Evolutionary conservation across 2,888 invertebrate species (phyloP), one percentile per base, ranked within the genome.

Genomic region (Mayetiola destructor): DNA sequence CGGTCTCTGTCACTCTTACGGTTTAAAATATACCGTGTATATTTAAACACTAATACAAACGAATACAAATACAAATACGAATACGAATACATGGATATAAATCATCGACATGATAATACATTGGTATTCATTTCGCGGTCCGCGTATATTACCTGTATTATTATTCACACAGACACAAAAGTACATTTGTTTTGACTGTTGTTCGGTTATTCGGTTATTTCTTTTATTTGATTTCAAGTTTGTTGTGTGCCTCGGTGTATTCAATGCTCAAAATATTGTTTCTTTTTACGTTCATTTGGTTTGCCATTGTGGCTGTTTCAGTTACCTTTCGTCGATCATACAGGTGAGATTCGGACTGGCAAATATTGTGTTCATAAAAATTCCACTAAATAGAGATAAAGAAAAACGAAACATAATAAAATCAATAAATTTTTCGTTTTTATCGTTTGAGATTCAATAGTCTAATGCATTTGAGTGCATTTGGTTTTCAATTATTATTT

Each of bases 251-350:
- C 48, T 48, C n/a, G n/a, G n/a, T n/a, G n/a, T n/a, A n/a, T n/a
- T n/a, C n/a, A n/a, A n/a, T n/a, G n/a, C n/a, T n/a, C n/a, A n/a
- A n/a, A n/a, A n/a, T n/a, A n/a, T n/a, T n/a, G n/a, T n/a, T n/a
- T n/a, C n/a, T n/a, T n/a, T n/a, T n/a, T n/a, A n/a, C n/a, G n/a
- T n/a, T n/a, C n/a, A n/a, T 48, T 27, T 36, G 12, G 12, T 48
- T 48, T 48, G 27, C n/a, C 27, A 27, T 48, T 48, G 48, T 48
- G 27, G 48, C 48, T 27, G 27, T 48, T 57, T 37, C 39, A 58
- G 58, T 58, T 58, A 58, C 56, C 58, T 56, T 58, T 56, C 35
- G 56, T 37, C 58, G 40, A 52, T 58, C 32, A 39, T 54, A 58
- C 56, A 58, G 58, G 58, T 58, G 56, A 58, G 58, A 48, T 48